phyloP scores from a whole-genome alignment of 2,888 invertebrate genomes.

The Stegana nigrithorax region DNA sequence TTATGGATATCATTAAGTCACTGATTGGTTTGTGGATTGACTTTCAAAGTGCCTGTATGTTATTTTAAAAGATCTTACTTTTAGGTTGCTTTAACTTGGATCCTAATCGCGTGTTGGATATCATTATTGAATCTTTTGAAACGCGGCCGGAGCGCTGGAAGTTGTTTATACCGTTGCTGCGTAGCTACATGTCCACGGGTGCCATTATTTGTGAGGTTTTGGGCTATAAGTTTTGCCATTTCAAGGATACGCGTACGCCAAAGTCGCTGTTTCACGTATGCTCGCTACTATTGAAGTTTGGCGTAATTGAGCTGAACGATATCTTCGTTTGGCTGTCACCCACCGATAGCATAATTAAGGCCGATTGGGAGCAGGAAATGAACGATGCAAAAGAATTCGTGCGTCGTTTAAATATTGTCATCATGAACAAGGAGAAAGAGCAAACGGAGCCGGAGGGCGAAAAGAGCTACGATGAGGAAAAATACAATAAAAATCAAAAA shows the following conservation, averaged over 20 bases:
- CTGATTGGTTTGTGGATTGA: conserved; percentile 73
- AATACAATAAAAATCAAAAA: conserved; percentile 83
- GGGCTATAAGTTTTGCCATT: conserved; percentile 89
- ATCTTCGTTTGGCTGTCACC: conserved; percentile 93
- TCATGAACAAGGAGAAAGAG: conserved; percentile 83
- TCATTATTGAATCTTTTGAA: conserved; percentile 97
- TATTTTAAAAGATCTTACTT: neutral
- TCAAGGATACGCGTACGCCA: conserved; percentile 75
- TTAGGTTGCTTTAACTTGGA: conserved; percentile 98
- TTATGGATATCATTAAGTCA: conserved; percentile 91
- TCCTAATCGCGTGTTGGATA: conserved; percentile 96
- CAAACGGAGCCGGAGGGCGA: conserved; percentile 79
- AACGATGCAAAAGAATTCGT: conserved; percentile 88
- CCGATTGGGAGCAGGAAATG: conserved; percentile 85
- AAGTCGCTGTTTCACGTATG: conserved; percentile 89
- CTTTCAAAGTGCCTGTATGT: too few species aligned
- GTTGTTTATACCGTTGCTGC: conserved; percentile 87
- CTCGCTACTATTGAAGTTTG: conserved; percentile 89
- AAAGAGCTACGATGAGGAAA: conserved; percentile 74
- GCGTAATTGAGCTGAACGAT: conserved; percentile 85
- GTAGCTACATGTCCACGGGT: conserved; percentile 89
- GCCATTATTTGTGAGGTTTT: conserved; percentile 92
- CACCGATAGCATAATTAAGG: conserved; percentile 83
- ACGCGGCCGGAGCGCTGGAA: conserved; percentile 81
- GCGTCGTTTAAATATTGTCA: conserved; percentile 85